phyloP scores from a whole-genome alignment of 53 echinoderm and acorn worm genomes.

The Echinarachnius parma region DNA sequence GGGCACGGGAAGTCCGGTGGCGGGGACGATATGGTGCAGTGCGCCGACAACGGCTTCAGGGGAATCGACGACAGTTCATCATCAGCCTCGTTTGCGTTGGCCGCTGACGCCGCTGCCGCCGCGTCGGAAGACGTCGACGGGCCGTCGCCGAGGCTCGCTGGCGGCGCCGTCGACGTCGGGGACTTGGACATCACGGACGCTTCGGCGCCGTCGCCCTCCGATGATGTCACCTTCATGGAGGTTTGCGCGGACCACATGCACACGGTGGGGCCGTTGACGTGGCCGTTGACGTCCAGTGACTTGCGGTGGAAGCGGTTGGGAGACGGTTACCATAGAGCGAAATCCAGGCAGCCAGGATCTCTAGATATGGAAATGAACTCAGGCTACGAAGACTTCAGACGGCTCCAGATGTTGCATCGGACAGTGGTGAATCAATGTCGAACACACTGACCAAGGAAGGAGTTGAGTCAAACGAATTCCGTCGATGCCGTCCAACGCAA shows the following conservation, averaged over 20 bases:
- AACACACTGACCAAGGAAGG: too few relatives aligned
- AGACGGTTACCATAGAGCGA: too few relatives aligned
- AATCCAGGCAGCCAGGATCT: too few relatives aligned
- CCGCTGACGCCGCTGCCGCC: conserved; percentile 9
- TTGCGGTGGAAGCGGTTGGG: too few relatives aligned
- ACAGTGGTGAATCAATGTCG: too few relatives aligned
- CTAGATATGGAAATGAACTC: too few relatives aligned
- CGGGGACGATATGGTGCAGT: conserved; percentile 6
- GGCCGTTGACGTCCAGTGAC: too few relatives aligned
- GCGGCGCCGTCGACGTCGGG: conserved; percentile 25
- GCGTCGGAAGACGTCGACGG: conserved; percentile 26
- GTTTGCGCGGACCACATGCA: conserved; percentile 25
- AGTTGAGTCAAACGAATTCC: too few relatives aligned
- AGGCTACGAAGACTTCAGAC: too few relatives aligned
- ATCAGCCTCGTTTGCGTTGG: not conserved
- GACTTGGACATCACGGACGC: conserved; percentile 12
- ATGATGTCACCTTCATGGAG: conserved; percentile 4
- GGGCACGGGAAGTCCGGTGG: conserved; percentile 27
- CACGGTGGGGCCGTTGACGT: too few relatives aligned
- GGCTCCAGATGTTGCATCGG: too few relatives aligned
- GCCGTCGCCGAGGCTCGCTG: not conserved
- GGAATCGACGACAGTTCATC: not conserved
- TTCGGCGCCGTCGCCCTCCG: conserved; percentile 21
- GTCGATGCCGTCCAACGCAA: too few relatives aligned
- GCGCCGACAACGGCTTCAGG: conserved; percentile 10